Percentiles rank a stretch among this genome's conserved stretches.
Evolutionary conservation across 2,113 vertebrate genomes (phyloP).

Genomic region (Silurus meridionalis): DNA sequence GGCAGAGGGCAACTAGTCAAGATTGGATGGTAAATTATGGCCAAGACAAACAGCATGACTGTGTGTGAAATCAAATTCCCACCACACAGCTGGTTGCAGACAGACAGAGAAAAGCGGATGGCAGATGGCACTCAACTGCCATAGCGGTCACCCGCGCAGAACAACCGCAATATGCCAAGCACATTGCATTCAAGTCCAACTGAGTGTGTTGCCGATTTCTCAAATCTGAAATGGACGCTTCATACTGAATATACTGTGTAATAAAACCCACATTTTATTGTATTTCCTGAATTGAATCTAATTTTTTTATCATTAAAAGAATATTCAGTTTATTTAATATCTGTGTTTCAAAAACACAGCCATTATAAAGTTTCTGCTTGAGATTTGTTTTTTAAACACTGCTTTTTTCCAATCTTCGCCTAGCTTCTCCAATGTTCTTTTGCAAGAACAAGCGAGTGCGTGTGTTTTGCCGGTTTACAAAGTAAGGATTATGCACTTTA

Average conservation of each 20-base stretch:
- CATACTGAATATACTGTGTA: neutral
- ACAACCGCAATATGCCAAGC: constrained; percentile 39
- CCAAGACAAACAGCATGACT: constrained; percentile 35
- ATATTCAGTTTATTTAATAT: neutral
- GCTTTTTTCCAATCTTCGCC: constrained; percentile 10
- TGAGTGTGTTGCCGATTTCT: neutral
- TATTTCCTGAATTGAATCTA: neutral
- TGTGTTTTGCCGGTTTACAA: neutral
- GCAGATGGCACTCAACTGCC: constrained; percentile 54
- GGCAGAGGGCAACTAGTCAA: constrained; percentile 31
- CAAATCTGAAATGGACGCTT: neutral
- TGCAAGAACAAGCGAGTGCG: neutral
- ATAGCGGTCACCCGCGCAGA: constrained; percentile 32
- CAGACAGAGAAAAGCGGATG: constrained; percentile 26
- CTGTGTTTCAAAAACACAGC: neutral
- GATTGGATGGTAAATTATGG: constrained; percentile 42
- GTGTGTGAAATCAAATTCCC: constrained; percentile 43
- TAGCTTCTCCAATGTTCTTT: neutral
- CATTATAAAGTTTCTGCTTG: neutral
- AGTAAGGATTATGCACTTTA: constrained; percentile 1
- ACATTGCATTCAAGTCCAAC: constrained; percentile 9
- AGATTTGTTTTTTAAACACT: neutral
- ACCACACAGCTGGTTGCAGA: constrained; percentile 44
- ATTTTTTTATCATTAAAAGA: neutral
- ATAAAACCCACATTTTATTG: neutral